Percentiles rank a stretch among this genome's conserved stretches.
phyloP scores from a whole-genome alignment of 2,797 vertebrate genomes.

The Lates japonicus region DNA sequence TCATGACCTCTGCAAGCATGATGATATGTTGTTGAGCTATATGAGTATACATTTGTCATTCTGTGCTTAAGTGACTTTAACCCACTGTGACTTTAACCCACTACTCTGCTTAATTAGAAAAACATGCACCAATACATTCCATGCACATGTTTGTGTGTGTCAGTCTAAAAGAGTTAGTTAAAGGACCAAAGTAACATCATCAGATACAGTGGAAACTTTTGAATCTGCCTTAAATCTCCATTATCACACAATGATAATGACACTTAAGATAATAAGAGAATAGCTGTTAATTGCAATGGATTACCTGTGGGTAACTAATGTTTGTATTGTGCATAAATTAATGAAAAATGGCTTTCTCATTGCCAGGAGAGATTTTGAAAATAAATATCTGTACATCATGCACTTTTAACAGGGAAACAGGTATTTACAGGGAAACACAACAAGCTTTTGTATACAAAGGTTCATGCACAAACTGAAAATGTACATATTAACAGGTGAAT shows the following conservation, averaged over 20 bases:
- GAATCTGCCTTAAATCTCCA: not conserved
- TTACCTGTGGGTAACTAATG: not conserved
- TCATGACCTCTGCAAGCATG: constrained; percentile 43
- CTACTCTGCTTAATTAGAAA: constrained; percentile 16
- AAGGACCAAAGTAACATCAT: not conserved
- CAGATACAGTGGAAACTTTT: not conserved
- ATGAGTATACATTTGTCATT: constrained; percentile 20
- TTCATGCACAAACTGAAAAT: not conserved
- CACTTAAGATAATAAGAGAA: not conserved
- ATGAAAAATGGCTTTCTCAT: not conserved
- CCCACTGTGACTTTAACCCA: no score
- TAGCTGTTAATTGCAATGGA: not conserved
- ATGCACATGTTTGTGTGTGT: not conserved
- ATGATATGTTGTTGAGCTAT: constrained; percentile 25
- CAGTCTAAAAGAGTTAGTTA: not conserved
- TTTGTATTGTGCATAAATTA: not conserved
- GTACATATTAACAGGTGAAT: not conserved
- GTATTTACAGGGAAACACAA: no score
- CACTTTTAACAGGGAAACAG: not conserved
- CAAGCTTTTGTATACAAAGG: no score
- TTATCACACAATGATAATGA: not conserved
- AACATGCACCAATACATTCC: constrained; percentile 1
- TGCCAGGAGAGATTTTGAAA: no score
- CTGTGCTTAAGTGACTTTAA: constrained; percentile 4
- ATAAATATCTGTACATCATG: not conserved